These are phyloP conservation scores for Festucalex cinctus DNA, from an alignment of 2,113 vertebrate species.

Conservation along the genomic window DNA sequence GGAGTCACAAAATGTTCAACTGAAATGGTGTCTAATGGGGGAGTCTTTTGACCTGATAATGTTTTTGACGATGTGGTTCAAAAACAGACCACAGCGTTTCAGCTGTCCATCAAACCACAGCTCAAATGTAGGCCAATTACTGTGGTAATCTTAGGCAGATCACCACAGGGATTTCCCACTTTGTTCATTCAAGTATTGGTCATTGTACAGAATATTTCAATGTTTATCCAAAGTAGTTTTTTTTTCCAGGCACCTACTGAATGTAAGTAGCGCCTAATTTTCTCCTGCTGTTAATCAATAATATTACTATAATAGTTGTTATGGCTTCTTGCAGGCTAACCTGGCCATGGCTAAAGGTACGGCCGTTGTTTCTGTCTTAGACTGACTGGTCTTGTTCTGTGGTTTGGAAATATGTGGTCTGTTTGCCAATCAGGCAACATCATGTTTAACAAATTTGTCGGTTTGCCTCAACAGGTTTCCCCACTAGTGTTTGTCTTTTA, in stretches of 20 bases:
- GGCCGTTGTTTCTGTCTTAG: constrained; percentile 67
- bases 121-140: constrained; percentile 66
- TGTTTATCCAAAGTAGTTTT: constrained; percentile 62
- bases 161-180: constrained; percentile 55
- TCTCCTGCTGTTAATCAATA: constrained; percentile 56
- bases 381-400: constrained; percentile 73
- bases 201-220: constrained; percentile 59
- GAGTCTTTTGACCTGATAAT: constrained; percentile 26
- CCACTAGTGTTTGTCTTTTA: constrained; percentile 66
- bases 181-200: constrained; percentile 48
- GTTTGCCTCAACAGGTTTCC: constrained; percentile 71
- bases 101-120: constrained; percentile 76
- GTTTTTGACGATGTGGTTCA: constrained; percentile 63
- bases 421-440: constrained; percentile 69
- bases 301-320: constrained; percentile 56
- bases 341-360: constrained; percentile 69
- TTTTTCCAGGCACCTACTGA: constrained; percentile 75
- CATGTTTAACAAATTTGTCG: constrained; percentile 70
- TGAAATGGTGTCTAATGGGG: constrained; percentile 39
- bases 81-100: constrained; percentile 80
- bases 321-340: constrained; percentile 70
- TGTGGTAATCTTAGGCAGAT: constrained; percentile 61
- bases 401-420: constrained; percentile 82
- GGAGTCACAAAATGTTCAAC: constrained; percentile 18
- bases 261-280: constrained; percentile 71